A percentile compares a stretch with the other conserved stretches of the same genome.
phyloP scores from a whole-genome alignment of 53 echinoderm and acorn worm genomes.

The Zoroaster sp. region DNA sequence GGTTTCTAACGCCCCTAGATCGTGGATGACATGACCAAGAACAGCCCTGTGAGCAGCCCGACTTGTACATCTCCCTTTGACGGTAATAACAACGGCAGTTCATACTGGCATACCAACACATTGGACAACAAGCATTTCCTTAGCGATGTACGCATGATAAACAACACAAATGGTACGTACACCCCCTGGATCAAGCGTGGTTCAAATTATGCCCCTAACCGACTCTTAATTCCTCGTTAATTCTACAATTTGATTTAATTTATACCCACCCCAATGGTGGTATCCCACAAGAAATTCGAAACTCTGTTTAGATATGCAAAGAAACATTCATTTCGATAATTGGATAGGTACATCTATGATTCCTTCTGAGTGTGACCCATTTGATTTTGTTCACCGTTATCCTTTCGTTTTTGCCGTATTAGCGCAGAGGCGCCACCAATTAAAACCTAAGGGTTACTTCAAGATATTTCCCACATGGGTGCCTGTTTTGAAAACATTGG shows the following conservation, averaged over 20 bases:
- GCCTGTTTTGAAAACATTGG: conserved; percentile 33
- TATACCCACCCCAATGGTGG: conserved; percentile 9
- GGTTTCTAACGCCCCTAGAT: conserved; percentile 61
- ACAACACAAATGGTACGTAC: conserved; percentile 32
- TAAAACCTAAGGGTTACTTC: not conserved
- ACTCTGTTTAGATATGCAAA: not conserved
- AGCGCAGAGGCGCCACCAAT: not conserved
- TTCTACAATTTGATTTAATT: conserved; percentile 6
- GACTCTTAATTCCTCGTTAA: not conserved
- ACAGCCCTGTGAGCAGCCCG: conserved; percentile 67
- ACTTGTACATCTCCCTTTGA: conserved; percentile 56
- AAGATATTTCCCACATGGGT: not conserved
- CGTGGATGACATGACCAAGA: conserved; percentile 70
- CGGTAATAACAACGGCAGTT: conserved; percentile 47
- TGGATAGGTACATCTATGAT: not conserved
- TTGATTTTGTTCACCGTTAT: not conserved
- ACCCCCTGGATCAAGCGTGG: not conserved
- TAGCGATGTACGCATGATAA: conserved; percentile 42
- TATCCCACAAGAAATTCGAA: not conserved
- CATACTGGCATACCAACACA: conserved; percentile 46
- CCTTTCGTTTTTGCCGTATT: conserved; percentile 17
- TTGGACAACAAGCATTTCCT: conserved; percentile 52
- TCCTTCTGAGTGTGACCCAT: not conserved
- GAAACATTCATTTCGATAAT: not conserved
- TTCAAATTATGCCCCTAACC: not conserved